These are phyloP conservation scores for Daktulosphaira vitifoliae DNA, from an alignment of 1,140 invertebrate species.

Conservation along the genomic window DNA sequence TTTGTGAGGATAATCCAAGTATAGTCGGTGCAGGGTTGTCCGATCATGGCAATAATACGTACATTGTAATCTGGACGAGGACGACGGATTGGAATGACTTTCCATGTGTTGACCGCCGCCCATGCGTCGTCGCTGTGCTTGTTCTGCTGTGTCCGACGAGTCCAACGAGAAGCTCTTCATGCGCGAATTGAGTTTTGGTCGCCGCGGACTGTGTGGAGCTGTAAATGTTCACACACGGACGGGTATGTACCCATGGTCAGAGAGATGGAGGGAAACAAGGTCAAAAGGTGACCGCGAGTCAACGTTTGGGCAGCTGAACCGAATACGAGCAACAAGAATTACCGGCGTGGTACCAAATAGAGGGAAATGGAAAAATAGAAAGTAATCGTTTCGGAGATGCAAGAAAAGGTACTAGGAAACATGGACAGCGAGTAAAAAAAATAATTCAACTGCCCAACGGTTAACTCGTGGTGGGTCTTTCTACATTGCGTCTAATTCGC, in stretches of 20 bases:
- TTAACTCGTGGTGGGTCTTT: not conserved
- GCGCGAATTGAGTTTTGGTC: conserved; percentile 88
- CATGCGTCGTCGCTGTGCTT: conserved; percentile 63
- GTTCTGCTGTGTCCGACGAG: conserved; percentile 85
- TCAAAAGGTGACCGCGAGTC: not conserved
- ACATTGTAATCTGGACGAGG: conserved; percentile 47
- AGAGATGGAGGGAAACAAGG: not conserved
- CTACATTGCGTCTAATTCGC: too few relatives aligned
- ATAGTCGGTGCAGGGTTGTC: too few relatives aligned
- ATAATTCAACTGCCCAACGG: not conserved
- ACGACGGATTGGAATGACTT: conserved; percentile 44
- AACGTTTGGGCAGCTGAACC: not conserved
- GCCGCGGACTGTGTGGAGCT: conserved; percentile 91
- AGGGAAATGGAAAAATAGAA: too few relatives aligned
- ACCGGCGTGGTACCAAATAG: too few relatives aligned
- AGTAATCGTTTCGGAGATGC: too few relatives aligned
- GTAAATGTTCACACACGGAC: conserved; percentile 41
- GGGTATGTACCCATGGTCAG: conserved; percentile 18
- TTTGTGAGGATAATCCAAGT: too few relatives aligned
- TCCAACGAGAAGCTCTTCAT: conserved; percentile 97
- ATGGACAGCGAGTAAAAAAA: too few relatives aligned
- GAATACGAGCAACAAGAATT: too few relatives aligned
- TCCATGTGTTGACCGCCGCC: conserved; percentile 40
- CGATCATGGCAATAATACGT: conserved; percentile 34
- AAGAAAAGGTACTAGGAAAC: too few relatives aligned